phyloP scores from a whole-genome alignment of 1,140 invertebrate species.

The Aphis craccivora region DNA sequence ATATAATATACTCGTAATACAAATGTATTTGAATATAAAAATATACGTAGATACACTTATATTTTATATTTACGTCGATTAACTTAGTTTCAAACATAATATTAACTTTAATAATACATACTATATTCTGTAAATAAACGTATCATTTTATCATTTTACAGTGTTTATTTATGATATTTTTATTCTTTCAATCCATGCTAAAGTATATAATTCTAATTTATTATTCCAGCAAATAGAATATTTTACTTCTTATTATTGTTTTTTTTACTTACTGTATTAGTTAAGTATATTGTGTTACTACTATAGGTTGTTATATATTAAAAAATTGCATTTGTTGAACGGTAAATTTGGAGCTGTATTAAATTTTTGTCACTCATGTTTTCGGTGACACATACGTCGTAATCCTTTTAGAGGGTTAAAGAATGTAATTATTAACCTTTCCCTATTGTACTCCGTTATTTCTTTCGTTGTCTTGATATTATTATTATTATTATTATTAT shows the following conservation, averaged over 20 bases:
- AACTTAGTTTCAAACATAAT: background rate
- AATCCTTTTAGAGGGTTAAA: conserved; percentile 3
- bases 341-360: background rate
- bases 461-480: conserved; percentile 40
- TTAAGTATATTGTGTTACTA: background rate
- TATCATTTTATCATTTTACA: background rate
- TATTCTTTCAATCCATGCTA: background rate
- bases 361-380: background rate
- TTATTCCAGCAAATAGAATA: background rate
- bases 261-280: too few relatives aligned
- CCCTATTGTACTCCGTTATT: conserved; percentile 23
- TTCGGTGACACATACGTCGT: background rate
- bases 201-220: background rate
- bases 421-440: conserved; percentile 26
- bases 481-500: conserved; percentile 49
- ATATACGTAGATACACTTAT: background rate
- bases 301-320: background rate
- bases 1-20: background rate
- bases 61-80: background rate
- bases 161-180: background rate
- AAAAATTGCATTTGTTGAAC: background rate
- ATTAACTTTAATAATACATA: background rate
- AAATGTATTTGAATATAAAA: background rate
- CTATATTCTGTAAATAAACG: background rate
- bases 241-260: background rate